Evolutionary conservation across 2,888 invertebrate species (phyloP), one percentile per base, ranked within the genome.

Genomic region (Caenorhabditis plicata): DNA sequence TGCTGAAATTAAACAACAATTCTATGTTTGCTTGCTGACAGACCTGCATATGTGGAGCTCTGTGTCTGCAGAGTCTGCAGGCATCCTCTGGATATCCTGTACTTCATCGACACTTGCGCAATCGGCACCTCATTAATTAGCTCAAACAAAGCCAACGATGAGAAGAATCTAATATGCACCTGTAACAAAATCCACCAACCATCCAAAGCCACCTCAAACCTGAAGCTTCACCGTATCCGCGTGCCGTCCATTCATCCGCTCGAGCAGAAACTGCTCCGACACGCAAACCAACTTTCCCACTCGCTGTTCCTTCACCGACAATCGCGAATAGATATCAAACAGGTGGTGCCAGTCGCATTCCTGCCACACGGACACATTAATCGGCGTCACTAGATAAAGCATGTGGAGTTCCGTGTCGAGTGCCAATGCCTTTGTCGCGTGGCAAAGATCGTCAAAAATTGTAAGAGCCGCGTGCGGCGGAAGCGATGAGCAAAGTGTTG

Each of bases 361-460:
- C 53, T 87, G 74, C 61, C 64, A 86, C 86, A 88, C 88, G 73
- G 89, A 88, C 23, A 90, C 88, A 81, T 90, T 91, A 64, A 91
- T 89, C 0, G 96, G 96, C 2, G 95, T 96, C 11, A 94, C 94
- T 76, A 93, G 85, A 82, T 95, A 98, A 41, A 98, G 87, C 33
- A 95, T 87, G 83, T 98, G 96, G 2, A 98, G 85, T 77, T 98
- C 96, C 48, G 90, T 91, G 81, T 94, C 92, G 11, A 98, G 83
- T 0, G 92, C 92, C 80, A 98, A 88, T 78, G 90, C 89, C 73
- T 89, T 88, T 8, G 92, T 86, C 0, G 95, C 92, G 82, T 88
- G 89, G 81, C 91, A 89, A 23, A 98, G 82, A 82, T 96, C 96
- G 62, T 88, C 86, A 80, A 94, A 91, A 35, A 98, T 86, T 17